A percentile compares a stretch with the other conserved stretches of the same genome.
Evolutionary conservation across 37 sponge, comb jelly and placozoan species (phyloP).

Genomic region (Halisarca cf. caerulea): DNA sequence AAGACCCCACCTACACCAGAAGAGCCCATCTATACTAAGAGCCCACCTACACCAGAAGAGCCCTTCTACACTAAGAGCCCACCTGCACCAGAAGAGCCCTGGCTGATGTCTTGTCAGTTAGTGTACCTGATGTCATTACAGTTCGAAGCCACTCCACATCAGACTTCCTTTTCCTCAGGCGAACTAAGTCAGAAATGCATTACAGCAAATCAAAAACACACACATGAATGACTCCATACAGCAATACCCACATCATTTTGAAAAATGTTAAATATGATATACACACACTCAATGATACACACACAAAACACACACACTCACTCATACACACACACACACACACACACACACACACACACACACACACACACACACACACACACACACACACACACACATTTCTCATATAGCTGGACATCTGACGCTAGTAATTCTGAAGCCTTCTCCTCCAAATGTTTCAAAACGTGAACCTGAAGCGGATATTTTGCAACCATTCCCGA

Average conservation of each 20-base stretch:
- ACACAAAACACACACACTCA: too few species aligned
- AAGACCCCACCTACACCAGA: neutral
- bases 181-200: neutral
- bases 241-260: too few species aligned
- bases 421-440: constrained; percentile 46
- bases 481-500: too few species aligned
- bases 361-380: constrained; percentile 5
- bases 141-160: constrained; percentile 91
- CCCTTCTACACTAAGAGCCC: constrained; percentile 15
- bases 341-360: too few species aligned
- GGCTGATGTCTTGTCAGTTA: constrained; percentile 87
- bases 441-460: constrained; percentile 35
- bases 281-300: too few species aligned
- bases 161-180: constrained; percentile 52
- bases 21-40: neutral
- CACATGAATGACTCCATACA: too few species aligned
- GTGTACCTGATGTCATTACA: constrained; percentile 88
- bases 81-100: constrained; percentile 83
- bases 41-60: constrained; percentile 77
- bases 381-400: constrained; percentile 49
- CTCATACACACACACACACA: too few species aligned
- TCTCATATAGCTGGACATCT: constrained; percentile 65
- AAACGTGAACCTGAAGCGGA: neutral
- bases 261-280: too few species aligned
- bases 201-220: neutral